Percentiles rank a stretch among this genome's conserved stretches.
These are phyloP conservation scores for Aythya baeri DNA, from an alignment of 2,113 vertebrate species.

Conservation along the genomic window DNA sequence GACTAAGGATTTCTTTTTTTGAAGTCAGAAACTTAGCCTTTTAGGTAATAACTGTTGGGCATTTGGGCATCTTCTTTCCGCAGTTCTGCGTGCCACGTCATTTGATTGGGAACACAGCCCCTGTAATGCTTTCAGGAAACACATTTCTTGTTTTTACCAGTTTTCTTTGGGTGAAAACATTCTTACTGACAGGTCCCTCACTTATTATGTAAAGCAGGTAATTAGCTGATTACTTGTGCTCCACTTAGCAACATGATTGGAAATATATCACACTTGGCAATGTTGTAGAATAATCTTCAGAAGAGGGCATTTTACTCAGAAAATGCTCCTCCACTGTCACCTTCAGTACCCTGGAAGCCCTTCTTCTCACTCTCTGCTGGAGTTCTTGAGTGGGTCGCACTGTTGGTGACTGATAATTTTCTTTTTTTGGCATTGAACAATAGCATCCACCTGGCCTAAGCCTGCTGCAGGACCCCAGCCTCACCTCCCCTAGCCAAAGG, in stretches of 20 bases:
- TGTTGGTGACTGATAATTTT: background rate
- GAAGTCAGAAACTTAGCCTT: background rate
- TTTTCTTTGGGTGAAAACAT: background rate
- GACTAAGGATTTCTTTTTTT: background rate
- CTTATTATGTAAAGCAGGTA: constrained; percentile 9
- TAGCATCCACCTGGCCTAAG: background rate
- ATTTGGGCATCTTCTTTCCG: background rate
- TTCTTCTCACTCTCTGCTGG: background rate
- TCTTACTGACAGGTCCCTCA: background rate
- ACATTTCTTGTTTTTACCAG: background rate
- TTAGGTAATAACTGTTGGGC: background rate
- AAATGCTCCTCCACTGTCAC: background rate
- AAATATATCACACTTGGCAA: background rate
- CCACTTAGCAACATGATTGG: background rate
- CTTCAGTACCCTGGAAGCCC: background rate
- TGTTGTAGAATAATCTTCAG: background rate
- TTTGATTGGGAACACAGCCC: background rate
- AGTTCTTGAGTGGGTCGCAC: background rate
- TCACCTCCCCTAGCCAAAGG: background rate
- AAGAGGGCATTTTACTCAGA: background rate
- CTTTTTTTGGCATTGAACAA: background rate
- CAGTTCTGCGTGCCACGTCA: background rate
- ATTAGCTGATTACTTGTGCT: constrained; percentile 21
- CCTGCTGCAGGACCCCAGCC: background rate
- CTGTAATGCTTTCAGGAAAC: background rate